Evolutionary conservation across 1,140 invertebrate species (phyloP), one percentile per base, ranked within the genome.

Genomic region (Bombus pascuorum): DNA sequence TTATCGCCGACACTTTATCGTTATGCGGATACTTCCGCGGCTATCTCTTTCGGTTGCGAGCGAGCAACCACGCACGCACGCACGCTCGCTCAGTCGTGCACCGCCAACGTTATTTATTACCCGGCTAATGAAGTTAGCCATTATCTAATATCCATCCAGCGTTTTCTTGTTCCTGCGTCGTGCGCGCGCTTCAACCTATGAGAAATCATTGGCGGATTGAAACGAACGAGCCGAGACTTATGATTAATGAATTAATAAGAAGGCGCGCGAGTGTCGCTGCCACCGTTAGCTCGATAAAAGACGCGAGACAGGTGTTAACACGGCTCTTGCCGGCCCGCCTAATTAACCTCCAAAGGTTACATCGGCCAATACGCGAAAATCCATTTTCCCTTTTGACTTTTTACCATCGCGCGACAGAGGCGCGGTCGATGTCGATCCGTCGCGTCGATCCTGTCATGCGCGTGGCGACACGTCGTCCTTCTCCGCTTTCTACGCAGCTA

Each of bases 181-280:
- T 47, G 62, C 47, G 57, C 25, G 37, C 74, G 47, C 44, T 42
- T 37, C 15, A 13, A n/a, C 57, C 59, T 25, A 42, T 77, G 66
- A 88, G 88, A 89, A 85, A 86, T 53, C 84, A 71, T 68, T 73
- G 62, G 73, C 66, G 76, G 59, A 83, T 89, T 77, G 74, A 66
- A 83, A 80, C 72, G 79, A 57, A 78, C 37, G 71, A 37, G 86
- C 72, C 81, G 76, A 74, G 70, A 42, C 62, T 83, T 86, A 89
- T 89, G 88, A 89, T 89, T 89, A 89, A 89, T 89, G 88, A 86
- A 86, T 86, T 83, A 89, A 89, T 89, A 86, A 89, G 83, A 85
- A 89, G 62, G 44, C 57, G 76, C 80, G 57, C 73, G 47, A 25
- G 25, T 47, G 83, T 86, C 42, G 88, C 70, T 81, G 62, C 87